Conservation (phyloP, 1,140 invertebrate species). For the Aphelinus certus region DNA sequence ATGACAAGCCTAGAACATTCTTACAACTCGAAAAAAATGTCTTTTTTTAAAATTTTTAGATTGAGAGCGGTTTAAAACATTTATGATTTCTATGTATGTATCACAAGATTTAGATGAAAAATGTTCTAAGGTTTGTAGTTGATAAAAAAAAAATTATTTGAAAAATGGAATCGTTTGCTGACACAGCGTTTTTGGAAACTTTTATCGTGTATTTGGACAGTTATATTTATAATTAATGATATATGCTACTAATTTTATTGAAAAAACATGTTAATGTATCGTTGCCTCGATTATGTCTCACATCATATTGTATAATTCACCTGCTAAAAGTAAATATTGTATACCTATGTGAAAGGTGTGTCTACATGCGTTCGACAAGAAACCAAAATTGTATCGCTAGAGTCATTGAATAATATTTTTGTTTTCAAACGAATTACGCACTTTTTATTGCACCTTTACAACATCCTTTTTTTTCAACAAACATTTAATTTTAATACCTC, state of each 20-base stretch:
- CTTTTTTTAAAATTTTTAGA: too few relatives aligned
- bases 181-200: too few relatives aligned
- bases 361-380: constrained; percentile 2
- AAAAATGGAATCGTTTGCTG: too few relatives aligned
- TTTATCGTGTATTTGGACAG: background rate
- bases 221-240: background rate
- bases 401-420: constrained; percentile 57
- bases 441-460: constrained; percentile 42
- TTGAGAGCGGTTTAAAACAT: too few relatives aligned
- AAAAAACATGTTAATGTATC: background rate
- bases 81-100: too few relatives aligned
- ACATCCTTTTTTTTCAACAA: background rate
- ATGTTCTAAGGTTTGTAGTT: too few relatives aligned
- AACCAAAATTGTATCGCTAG: constrained; percentile 8
- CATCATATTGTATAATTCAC: background rate
- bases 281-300: background rate
- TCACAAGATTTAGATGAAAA: too few relatives aligned
- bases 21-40: too few relatives aligned
- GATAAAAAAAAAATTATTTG: too few relatives aligned
- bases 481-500: too few relatives aligned
- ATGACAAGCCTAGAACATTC: too few relatives aligned
- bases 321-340: constrained; percentile 4
- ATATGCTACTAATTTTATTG: too few relatives aligned
- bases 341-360: background rate
- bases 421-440: constrained; percentile 52